A percentile compares a stretch with the other conserved stretches of the same genome.
Conservation (phyloP, 2,888 invertebrate species). For the Thymelicus lineola region DNA sequence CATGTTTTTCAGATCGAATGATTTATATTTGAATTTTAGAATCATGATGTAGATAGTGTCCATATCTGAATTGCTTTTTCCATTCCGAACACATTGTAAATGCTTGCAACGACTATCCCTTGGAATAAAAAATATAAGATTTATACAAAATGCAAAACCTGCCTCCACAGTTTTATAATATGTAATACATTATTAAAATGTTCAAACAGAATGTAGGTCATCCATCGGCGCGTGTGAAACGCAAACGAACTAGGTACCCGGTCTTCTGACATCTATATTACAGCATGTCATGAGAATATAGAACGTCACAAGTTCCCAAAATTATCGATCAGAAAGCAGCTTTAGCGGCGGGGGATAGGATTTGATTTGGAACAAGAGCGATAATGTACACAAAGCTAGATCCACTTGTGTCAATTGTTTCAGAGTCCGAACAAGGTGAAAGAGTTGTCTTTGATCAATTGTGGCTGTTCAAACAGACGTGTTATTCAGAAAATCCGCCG, state of each 20-base stretch:
- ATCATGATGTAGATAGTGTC: too few species aligned
- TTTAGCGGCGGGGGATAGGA: slow-evolving; percentile 50
- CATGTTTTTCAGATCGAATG: too few species aligned
- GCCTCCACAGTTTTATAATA: too few species aligned
- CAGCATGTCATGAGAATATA: slow-evolving; percentile 38
- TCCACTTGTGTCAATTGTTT: slow-evolving; percentile 79
- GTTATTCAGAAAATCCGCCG: slow-evolving; percentile 48
- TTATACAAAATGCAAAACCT: too few species aligned
- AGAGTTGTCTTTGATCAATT: slow-evolving; percentile 35
- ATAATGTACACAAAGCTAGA: slow-evolving; percentile 49
- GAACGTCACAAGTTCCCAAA: slow-evolving; percentile 37
- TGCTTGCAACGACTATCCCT: too few species aligned
- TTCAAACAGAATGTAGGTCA: slow-evolving; percentile 59
- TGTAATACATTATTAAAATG: background rate
- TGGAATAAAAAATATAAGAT: too few species aligned
- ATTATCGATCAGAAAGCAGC: slow-evolving; percentile 53
- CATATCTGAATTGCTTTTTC: too few species aligned
- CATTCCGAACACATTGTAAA: too few species aligned
- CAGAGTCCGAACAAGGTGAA: slow-evolving; percentile 42
- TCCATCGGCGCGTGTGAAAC: slow-evolving; percentile 66
- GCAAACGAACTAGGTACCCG: slow-evolving; percentile 65
- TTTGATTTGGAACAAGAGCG: slow-evolving; percentile 45
- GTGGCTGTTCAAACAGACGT: slow-evolving; percentile 38
- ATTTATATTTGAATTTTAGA: too few species aligned
- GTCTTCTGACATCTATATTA: slow-evolving; percentile 71